Base-by-base conservation (phyloP, 2,797 vertebrate genomes). In the Macrochelys suwanniensis region DNA sequence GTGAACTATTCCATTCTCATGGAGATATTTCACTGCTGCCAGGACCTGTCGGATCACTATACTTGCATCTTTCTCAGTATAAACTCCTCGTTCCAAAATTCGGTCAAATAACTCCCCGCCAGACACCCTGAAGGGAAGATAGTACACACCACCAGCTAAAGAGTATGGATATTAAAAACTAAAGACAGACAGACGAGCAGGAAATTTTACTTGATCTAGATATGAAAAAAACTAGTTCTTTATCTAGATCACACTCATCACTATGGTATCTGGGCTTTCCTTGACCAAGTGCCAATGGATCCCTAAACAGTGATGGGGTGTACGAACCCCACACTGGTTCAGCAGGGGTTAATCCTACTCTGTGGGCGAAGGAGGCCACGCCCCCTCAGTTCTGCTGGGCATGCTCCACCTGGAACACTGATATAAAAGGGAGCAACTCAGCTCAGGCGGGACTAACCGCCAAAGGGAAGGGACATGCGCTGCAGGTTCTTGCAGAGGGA, bases 21-120 rank as follows among this genome's bases (percentile, higher is more conserved):
- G 99, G 80, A 99, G 99, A 93, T 99, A 99, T 91, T 98, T 98
- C 80, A 99, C 99, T 0, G 99, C 99, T 31, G 99, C 98, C 92
- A 99, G 98, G 80, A 99, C 99, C 98, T 99, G 99, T 91, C 97
- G 98, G 96, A 99, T 99, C 93, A 99, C 99, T 81, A 97, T 81
- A 13, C 99, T 99, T 4, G 99, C 99, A 0, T 99, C 99, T 86
- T 99, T 99, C 96, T 99, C 99, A 0, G 99, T 99, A 97, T 99
- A 99, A 82, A 99, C 99, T 0, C 99, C 99, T 25, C 98, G 98
- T 5, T 99, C 99, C 97, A 99, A 86, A 89, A 99, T 99, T 17
- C 99, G 98, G 96, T 99, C 99, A 81, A 99, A 99, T 26, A 99
- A 98, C 96, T 99, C 99, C 28, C 99, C 99, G 1, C 99, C 99